Conservation (phyloP, 2,113 vertebrate genomes). For the Setophaga petechia region DNA sequence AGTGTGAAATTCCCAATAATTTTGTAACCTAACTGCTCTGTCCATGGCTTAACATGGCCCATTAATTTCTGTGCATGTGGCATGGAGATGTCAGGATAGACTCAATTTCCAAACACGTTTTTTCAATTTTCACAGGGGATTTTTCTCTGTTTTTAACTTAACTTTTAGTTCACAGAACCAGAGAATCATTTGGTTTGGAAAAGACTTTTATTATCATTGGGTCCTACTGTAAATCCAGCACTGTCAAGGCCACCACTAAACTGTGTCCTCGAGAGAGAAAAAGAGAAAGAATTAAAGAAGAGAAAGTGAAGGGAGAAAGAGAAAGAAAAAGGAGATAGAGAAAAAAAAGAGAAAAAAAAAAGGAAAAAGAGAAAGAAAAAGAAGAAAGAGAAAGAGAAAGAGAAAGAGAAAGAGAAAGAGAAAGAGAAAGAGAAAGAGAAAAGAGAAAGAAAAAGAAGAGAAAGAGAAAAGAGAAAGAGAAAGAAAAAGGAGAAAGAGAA, state of each 20-base stretch:
- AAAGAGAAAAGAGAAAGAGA: rapidly evolving
- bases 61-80: not conserved
- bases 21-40: not conserved
- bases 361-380: rapidly evolving
- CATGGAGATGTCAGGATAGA: not conserved
- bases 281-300: too few relatives aligned
- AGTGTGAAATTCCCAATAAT: not conserved
- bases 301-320: too few relatives aligned
- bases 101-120: rapidly evolving
- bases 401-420: too few relatives aligned
- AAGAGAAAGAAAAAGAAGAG: rapidly evolving
- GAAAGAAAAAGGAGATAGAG: rapidly evolving
- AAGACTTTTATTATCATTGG: not conserved
- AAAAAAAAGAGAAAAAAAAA: rapidly evolving
- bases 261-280: rapidly evolving
- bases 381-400: too few relatives aligned
- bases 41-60: not conserved
- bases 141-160: not conserved
- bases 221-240: not conserved
- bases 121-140: not conserved
- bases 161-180: not conserved
- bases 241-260: too few relatives aligned
- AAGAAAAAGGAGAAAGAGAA: rapidly evolving
- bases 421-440: rapidly evolving
- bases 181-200: not conserved